These are phyloP conservation scores for Cephus sareptanus DNA, from an alignment of 2,888 invertebrate species.

Conservation along the genomic window DNA sequence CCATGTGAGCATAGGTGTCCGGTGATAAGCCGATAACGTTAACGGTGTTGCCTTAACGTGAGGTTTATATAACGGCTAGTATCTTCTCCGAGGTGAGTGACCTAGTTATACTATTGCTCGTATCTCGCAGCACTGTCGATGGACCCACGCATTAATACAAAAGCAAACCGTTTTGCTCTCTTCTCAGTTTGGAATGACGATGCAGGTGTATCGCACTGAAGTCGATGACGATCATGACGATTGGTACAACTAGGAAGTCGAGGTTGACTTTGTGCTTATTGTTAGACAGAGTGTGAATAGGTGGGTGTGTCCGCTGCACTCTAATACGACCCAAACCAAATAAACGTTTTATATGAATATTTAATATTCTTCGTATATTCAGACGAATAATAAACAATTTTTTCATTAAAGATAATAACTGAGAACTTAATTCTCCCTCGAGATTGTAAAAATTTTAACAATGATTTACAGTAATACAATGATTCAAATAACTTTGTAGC, in stretches of 20 bases:
- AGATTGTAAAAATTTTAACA: neutral
- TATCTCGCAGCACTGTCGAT: conserved; percentile 33
- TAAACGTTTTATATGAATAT: neutral
- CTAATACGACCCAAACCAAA: neutral
- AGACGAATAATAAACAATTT: neutral
- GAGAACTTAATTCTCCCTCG: neutral
- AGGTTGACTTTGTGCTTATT: neutral
- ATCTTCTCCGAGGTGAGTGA: conserved; percentile 42
- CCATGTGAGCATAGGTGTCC: conserved; percentile 12
- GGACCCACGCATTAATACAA: neutral
- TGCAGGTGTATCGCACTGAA: neutral
- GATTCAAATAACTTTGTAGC: neutral
- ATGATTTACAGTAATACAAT: neutral
- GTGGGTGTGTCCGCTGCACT: neutral
- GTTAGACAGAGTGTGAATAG: neutral
- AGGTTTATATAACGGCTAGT: conserved; percentile 37
- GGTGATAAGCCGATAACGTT: conserved; percentile 26
- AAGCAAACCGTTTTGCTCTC: neutral
- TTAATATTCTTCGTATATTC: neutral
- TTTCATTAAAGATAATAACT: neutral
- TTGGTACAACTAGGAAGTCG: neutral
- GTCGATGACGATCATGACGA: neutral
- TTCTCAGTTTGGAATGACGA: neutral
- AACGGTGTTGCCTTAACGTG: conserved; percentile 21
- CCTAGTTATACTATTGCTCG: conserved; percentile 38